Percentiles rank a stretch among this genome's conserved stretches.
Conservation (phyloP, 2,888 invertebrate genomes). For the Sicus ferrugineus region DNA sequence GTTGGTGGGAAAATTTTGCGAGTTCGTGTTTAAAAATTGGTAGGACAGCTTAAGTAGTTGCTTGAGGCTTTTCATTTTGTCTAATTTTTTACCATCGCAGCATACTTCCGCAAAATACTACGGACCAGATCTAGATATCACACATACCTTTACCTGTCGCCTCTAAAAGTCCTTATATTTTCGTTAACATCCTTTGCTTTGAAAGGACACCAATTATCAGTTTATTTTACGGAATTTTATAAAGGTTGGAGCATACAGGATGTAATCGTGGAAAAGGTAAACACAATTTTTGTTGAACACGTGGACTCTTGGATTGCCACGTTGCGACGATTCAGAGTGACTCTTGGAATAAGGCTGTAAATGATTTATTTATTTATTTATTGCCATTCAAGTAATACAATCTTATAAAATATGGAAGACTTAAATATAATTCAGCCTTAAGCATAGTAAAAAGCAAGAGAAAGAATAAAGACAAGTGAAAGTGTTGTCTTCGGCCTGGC, state of each 20-base stretch:
- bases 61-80: conserved; percentile 21
- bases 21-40: conserved; percentile 59
- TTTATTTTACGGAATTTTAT: conserved; percentile 65
- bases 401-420: no score
- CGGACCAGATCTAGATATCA: conserved; percentile 76
- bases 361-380: no score
- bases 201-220: conserved; percentile 52
- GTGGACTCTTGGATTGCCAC: no score
- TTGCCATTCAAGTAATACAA: no score
- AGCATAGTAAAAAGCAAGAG: no score
- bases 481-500: no score
- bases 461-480: no score
- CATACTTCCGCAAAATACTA: conserved; percentile 47
- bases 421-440: no score
- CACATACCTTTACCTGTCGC: conserved; percentile 75
- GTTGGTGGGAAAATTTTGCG: conserved; percentile 88
- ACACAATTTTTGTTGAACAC: no score
- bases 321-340: no score
- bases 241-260: conserved; percentile 67
- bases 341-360: no score
- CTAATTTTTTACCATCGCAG: neutral
- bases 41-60: conserved; percentile 40
- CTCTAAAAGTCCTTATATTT: conserved; percentile 82
- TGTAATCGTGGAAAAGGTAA: conserved; percentile 68
- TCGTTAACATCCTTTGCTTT: conserved; percentile 71